These are phyloP conservation scores for Elysia chlorotica DNA, from an alignment of 1,140 invertebrate genomes.

Conservation along the genomic window DNA sequence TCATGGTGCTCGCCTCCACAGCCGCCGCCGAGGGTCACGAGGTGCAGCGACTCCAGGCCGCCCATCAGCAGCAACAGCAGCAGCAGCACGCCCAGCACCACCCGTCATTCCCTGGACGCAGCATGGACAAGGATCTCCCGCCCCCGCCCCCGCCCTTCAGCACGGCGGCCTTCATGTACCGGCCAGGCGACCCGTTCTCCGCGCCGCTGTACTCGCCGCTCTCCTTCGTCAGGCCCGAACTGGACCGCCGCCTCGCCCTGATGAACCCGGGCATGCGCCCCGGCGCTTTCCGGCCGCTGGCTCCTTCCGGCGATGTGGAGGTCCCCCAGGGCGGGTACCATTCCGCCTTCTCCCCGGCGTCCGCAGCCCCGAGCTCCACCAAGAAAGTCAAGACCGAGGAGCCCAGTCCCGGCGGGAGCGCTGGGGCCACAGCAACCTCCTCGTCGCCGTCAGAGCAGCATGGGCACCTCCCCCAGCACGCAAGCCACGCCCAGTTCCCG, in stretches of 20 bases:
- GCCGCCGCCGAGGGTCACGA: constrained; percentile 74
- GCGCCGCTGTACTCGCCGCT: constrained; percentile 51
- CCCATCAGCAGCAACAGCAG: no score
- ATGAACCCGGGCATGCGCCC: constrained; percentile 34
- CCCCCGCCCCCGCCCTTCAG: constrained; percentile 37
- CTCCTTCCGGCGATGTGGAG: constrained; percentile 35
- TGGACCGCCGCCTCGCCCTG: constrained; percentile 40
- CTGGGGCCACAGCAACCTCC: constrained; percentile 4
- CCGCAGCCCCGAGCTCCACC: no score
- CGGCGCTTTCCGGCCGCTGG: constrained; percentile 51
- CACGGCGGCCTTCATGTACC: constrained; percentile 48
- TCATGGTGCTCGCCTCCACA: constrained; percentile 79
- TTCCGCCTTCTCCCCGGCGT: constrained; percentile 56
- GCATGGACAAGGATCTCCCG: constrained; percentile 43
- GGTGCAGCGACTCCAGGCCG: constrained; percentile 49
- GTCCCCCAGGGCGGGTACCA: constrained; percentile 36
- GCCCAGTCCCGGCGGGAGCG: no score
- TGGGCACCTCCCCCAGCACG: no score
- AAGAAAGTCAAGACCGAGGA: constrained; percentile 52
- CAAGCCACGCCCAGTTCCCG: no score
- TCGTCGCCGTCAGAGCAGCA: constrained; percentile 8
- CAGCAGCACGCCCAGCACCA: no score
- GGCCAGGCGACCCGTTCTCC: constrained; percentile 50
- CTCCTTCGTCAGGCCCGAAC: constrained; percentile 43
- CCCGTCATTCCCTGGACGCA: constrained; percentile 40